A percentile compares a stretch with the other conserved stretches of the same genome.
phyloP scores from a whole-genome alignment of 2,797 vertebrate species.

The Pyrrhura leucotis region DNA sequence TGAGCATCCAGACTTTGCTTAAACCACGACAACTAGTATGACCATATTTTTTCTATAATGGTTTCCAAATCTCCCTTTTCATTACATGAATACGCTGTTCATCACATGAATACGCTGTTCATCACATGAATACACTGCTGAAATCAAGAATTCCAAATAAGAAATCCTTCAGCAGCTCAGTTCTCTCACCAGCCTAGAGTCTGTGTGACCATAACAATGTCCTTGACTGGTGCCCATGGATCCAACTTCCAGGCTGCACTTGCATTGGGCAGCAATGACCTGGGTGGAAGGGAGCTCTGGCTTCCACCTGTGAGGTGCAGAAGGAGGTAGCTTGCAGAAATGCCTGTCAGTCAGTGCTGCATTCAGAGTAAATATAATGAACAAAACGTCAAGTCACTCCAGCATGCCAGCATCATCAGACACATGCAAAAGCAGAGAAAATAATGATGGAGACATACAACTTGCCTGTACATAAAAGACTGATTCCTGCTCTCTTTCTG shows the following conservation, averaged over 20 bases:
- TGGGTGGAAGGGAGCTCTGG: neutral
- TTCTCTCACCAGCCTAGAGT: neutral
- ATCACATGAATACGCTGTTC: too few species aligned
- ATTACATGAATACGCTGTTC: too few species aligned
- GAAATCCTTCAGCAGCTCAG: neutral
- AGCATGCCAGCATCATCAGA: neutral
- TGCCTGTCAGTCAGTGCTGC: neutral
- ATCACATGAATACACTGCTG: too few species aligned
- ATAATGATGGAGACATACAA: neutral
- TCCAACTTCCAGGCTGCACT: neutral
- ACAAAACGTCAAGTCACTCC: constrained; percentile 31
- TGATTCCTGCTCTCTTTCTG: neutral
- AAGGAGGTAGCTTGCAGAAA: neutral
- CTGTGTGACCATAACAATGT: neutral
- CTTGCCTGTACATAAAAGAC: neutral
- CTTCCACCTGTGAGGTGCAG: neutral
- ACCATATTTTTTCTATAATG: rapidly evolving
- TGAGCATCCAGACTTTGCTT: rapidly evolving
- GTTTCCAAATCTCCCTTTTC: neutral
- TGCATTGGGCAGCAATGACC: rapidly evolving
- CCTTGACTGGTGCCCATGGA: neutral
- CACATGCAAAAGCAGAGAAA: neutral
- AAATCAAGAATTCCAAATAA: neutral
- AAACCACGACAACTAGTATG: neutral
- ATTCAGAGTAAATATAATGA: neutral